Evolutionary conservation across 1,140 invertebrate species (phyloP), one percentile per base, ranked within the genome.

Genomic region (Arion vulgaris): DNA sequence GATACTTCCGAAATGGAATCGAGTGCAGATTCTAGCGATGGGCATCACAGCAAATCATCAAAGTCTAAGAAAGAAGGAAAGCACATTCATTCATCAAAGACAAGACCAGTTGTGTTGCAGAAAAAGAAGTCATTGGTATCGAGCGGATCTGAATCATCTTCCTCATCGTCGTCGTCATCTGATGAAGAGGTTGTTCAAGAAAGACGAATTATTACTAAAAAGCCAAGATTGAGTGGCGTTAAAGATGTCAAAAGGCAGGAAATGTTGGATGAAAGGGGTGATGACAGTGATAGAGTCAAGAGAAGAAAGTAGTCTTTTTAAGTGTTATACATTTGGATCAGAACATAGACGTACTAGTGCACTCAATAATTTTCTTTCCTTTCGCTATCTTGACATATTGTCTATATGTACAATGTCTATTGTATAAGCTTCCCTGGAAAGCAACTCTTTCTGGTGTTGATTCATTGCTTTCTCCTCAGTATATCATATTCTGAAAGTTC

Each of bases 191-290:
- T 34, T 5, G 38, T 45, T 5, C 72, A 74, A 49, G 72, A 74
- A 39, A 41, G 45, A 39, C 41, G 72, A 74, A 74, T 74, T 39
- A 74, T 74, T 39, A 74, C 28, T 11, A 74, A 45, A 32, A 49
- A 74, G 39, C 32, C 32, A 32, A 17, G n/a, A 36, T 34, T 34
- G 32, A 39, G 68, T 36, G 68, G 32, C 13, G 26, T 15, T 34
- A 34, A 39, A 39, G 68, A 71, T n/a, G 26, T 4, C 1, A 39
- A 34, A 23, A 39, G n/a, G 11, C 26, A 5, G 26, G 38, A 32
- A 73, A 15, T 39, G 71, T 41, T 39, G 71, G 71, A n/a, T 13
- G 71, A 49, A 41, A 73, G 71, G 38, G 38, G 23, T 28, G 41
- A 23, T 26, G 41, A 49, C 7, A 39, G 38, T 26, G 41, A 49